phyloP scores from a whole-genome alignment of 2,113 vertebrate genomes.

The Rhinichthys klamathensis region DNA sequence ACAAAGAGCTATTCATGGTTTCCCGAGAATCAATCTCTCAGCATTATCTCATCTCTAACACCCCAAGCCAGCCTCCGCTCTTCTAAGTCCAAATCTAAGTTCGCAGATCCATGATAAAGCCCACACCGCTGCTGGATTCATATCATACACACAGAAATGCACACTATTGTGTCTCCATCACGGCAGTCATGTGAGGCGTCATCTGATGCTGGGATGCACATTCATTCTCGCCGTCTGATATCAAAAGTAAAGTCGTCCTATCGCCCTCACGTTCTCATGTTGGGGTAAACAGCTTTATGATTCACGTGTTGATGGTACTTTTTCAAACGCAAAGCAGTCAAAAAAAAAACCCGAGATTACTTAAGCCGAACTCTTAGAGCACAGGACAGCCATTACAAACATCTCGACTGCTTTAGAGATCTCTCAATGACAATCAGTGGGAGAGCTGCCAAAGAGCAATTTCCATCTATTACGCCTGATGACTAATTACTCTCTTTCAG shows the following conservation, averaged over 20 bases:
- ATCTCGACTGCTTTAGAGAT: not conserved
- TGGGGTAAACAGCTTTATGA: not conserved
- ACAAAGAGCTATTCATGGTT: conserved; percentile 35
- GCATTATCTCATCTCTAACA: conserved; percentile 25
- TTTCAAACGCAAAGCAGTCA: not conserved
- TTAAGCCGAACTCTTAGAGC: not conserved
- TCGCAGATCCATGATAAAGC: conserved; percentile 37
- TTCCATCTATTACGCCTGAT: conserved; percentile 31
- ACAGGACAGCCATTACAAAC: not conserved
- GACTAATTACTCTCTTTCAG: conserved; percentile 23
- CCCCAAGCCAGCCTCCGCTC: conserved; percentile 1
- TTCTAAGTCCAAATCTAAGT: conserved; percentile 7
- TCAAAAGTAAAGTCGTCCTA: not conserved
- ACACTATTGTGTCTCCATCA: not conserved
- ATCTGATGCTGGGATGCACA: conserved; percentile 29
- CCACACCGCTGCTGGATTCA: conserved; percentile 19
- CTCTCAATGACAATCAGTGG: conserved; percentile 24
- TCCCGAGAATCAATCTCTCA: not conserved
- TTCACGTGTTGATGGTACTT: not conserved
- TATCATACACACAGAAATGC: not conserved
- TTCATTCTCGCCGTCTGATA: conserved; percentile 19
- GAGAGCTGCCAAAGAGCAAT: conserved; percentile 34
- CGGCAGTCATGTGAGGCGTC: not conserved
- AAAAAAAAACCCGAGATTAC: not conserved
- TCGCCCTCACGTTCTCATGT: not conserved